Conservation (phyloP, 2,113 vertebrate genomes). For the Dolichotis patagonum region DNA sequence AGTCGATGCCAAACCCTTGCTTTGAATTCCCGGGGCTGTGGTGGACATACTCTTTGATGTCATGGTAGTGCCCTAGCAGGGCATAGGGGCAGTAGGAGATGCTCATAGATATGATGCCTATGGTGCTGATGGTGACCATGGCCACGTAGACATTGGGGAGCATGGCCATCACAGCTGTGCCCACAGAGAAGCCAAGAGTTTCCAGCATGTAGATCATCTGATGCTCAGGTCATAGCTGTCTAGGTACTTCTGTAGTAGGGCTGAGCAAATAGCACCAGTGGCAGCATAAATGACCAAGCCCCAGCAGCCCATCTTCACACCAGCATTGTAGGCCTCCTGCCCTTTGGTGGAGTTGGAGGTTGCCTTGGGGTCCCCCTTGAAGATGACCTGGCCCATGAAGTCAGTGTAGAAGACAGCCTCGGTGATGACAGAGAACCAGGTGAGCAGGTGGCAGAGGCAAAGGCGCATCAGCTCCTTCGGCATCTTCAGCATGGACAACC, state of each 20-base stretch:
- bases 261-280: conserved; percentile 97
- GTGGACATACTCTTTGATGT: conserved; percentile 96
- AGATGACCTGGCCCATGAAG: conserved; percentile 99
- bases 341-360: conserved; percentile 92
- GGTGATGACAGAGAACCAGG: conserved; percentile 97
- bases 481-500: conserved; percentile 99
- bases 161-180: conserved; percentile 95
- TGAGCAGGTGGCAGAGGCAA: conserved; percentile 96
- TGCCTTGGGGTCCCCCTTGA: conserved; percentile 92
- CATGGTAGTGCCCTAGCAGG: conserved; percentile 97
- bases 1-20: conserved; percentile 98
- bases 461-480: conserved; percentile 92
- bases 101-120: conserved; percentile 97
- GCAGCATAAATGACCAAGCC: conserved; percentile 96
- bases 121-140: conserved; percentile 97
- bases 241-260: conserved; percentile 96
- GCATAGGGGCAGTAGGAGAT: conserved; percentile 98
- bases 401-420: conserved; percentile 97
- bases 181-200: conserved; percentile 94
- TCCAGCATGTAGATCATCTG: conserved; percentile 95
- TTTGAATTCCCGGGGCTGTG: conserved; percentile 95
- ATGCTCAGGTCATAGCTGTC: conserved; percentile 97
- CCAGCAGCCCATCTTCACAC: conserved; percentile 99
- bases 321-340: conserved; percentile 90
- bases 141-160: conserved; percentile 95